Evolutionary conservation across 1,140 invertebrate genomes (phyloP).

Genomic region (Amphibalanus amphitrite): DNA sequence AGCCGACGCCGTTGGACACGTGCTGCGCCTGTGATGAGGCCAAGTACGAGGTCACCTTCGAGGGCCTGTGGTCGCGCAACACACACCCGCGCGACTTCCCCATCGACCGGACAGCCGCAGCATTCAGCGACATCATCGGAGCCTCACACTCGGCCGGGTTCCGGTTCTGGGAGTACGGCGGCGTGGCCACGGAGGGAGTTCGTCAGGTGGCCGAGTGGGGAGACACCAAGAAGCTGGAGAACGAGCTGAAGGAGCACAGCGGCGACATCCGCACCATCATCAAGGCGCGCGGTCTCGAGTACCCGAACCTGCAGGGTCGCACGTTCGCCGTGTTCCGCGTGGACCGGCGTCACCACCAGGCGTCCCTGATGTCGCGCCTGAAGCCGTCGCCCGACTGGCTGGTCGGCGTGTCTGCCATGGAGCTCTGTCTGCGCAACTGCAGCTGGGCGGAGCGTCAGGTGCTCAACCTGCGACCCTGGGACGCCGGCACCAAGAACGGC

Average conservation of each 20-base stretch:
- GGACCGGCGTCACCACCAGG: constrained; percentile 66
- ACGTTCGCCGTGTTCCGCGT: constrained; percentile 71
- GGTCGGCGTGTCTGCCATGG: constrained; percentile 67
- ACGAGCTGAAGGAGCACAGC: constrained; percentile 73
- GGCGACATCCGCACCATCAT: constrained; percentile 74
- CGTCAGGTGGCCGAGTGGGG: constrained; percentile 88
- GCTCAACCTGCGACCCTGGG: constrained; percentile 80
- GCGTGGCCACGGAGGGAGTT: constrained; percentile 76
- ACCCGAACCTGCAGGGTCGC: constrained; percentile 76
- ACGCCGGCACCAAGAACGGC: constrained; percentile 85
- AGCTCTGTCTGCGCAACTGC: constrained; percentile 75
- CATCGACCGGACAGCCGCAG: constrained; percentile 68
- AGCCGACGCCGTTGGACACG: constrained; percentile 51
- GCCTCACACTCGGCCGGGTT: constrained; percentile 82
- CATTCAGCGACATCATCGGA: constrained; percentile 96
- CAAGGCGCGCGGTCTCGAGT: constrained; percentile 84
- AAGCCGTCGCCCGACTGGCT: constrained; percentile 90
- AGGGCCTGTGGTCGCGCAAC: constrained; percentile 87
- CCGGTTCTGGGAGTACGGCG: constrained; percentile 83
- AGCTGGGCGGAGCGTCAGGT: constrained; percentile 60
- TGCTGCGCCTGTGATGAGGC: constrained; percentile 36
- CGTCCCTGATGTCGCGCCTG: constrained; percentile 60
- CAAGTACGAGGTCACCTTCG: constrained; percentile 50
- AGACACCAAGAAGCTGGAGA: constrained; percentile 72
- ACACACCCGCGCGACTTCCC: constrained; percentile 98